Evolutionary conservation across 1,140 invertebrate species (phyloP), one percentile per base, ranked within the genome.

Genomic region (Antheraea pernyi): DNA sequence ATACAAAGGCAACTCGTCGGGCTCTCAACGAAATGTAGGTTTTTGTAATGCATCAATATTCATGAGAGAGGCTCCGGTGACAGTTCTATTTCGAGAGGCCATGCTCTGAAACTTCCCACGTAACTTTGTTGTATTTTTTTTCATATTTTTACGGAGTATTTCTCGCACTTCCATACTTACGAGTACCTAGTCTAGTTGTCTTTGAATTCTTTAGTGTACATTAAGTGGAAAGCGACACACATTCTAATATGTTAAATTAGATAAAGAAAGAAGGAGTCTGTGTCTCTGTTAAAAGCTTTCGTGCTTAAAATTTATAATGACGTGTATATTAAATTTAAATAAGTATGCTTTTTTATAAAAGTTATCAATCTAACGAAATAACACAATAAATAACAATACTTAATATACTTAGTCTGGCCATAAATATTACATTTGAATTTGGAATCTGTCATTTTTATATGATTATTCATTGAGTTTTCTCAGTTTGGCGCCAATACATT

Each of bases 31-130:
- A 36, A 67, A 62, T 67, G 69, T 71, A 67, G 69, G 69, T 71
- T 71, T 71, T 71, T 71, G 67, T 39, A 63, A 58, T 19, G 60
- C 66, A 72, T 72, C 70, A 72, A 72, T 72, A 72, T 72, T 68
- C 70, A 72, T 72, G 61, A 72, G 70, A 62, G 53, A 16, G 46
- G 5, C 70, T 30, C 37, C 36, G 16, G 37, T 19, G 63, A 65
- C 63, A 39, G 19, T 65, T 65, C 36, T 65, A 46, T 65, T 42
- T 65, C 39, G 37, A 65, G 63, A 46, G 63, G 36, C 39, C 63
- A 19, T n/a, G 13, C 63, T 65, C 37, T 13, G 36, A 19, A 37
- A 7, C 13, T 42, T 65, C 30, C 63, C 63, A 65, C 37, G 63
- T 65, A 46, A 61, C 19, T 61, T 61, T 61, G n/a, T 61, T 11